Conservation (phyloP, 2,113 vertebrate genomes). For the Donacobius atricapilla region DNA sequence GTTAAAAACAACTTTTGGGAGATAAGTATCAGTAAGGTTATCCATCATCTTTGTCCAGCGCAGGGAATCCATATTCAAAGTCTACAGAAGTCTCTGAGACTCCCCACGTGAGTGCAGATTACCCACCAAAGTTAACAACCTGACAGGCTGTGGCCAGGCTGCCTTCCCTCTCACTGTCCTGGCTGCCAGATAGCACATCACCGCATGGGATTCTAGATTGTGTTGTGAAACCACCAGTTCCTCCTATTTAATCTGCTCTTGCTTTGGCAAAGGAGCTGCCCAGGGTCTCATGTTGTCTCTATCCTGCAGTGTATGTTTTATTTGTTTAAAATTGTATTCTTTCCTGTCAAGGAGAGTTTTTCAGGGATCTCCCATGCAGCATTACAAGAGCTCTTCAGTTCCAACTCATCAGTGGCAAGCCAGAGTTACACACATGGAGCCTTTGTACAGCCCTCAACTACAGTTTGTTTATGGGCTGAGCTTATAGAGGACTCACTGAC, state of each 20-base stretch:
- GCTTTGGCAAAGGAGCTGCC: background rate
- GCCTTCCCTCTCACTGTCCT: background rate
- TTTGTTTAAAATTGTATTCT: background rate
- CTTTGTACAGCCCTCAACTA: background rate
- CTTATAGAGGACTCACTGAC: background rate
- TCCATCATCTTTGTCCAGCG: background rate
- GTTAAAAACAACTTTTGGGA: background rate
- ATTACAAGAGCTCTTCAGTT: background rate
- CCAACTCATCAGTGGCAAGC: background rate
- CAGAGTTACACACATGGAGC: background rate
- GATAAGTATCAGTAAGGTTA: background rate
- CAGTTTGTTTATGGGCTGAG: accelerated
- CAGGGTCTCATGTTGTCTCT: background rate
- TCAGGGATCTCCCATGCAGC: background rate
- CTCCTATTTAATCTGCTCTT: background rate
- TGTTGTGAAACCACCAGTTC: background rate
- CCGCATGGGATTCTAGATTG: background rate
- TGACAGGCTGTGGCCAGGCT: background rate
- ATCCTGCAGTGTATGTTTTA: background rate
- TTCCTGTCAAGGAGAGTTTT: background rate
- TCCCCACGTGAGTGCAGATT: accelerated
- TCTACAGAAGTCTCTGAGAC: background rate
- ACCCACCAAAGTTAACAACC: background rate
- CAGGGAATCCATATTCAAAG: background rate
- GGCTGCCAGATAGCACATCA: background rate